Evolutionary conservation across 2,888 invertebrate genomes (phyloP), one percentile per base, ranked within the genome.

Genomic region (Xestia ashworthii): DNA sequence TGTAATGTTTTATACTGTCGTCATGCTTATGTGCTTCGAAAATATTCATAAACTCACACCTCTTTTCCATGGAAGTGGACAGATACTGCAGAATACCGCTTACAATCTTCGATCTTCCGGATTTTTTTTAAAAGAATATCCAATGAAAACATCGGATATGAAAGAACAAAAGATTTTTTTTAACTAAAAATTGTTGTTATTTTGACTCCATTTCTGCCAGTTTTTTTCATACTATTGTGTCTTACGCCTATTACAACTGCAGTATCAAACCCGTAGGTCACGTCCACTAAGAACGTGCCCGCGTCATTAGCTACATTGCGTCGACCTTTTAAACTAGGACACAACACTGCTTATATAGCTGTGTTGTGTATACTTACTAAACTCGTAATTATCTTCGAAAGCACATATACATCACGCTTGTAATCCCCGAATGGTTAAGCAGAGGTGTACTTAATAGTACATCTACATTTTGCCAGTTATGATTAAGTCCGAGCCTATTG

Each of bases 261-360:
- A 80, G 46, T 72, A 71, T 25, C 46, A 11, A 32, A 48, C 19
- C 22, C 38, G 25, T 50, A 38, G 14, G 50, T 80, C 80, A 80
- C 78, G 80, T 78, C 14, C 62, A 5, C 46, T n/a, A 32, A 22
- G 80, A 55, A 72, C 73, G 80, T 72, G 53, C 22, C 53, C 41
- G 44, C 55, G n/a, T 78, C 80, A 48, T 78, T 80, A 80, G 46
- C n/a, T 71, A 72, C 78, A 71, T 53, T 53, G 25, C 38, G 62
- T 38, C 38, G 62, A 53, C 46, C 62, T 64, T 78, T 80, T 48
- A 71, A 78, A 78, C 53, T 64, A 19, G 62, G 46, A 48, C 72
- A 79, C 53, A 16, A 38, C 25, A 38, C 44, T 50, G 38, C 38
- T 16, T 60, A 60, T 60, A 25, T 58, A 60, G 3, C 32, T 60